Evolutionary conservation across 1,140 invertebrate genomes (phyloP), one percentile per base, ranked within the genome.

Genomic region (Elymnias hypermnestra): DNA sequence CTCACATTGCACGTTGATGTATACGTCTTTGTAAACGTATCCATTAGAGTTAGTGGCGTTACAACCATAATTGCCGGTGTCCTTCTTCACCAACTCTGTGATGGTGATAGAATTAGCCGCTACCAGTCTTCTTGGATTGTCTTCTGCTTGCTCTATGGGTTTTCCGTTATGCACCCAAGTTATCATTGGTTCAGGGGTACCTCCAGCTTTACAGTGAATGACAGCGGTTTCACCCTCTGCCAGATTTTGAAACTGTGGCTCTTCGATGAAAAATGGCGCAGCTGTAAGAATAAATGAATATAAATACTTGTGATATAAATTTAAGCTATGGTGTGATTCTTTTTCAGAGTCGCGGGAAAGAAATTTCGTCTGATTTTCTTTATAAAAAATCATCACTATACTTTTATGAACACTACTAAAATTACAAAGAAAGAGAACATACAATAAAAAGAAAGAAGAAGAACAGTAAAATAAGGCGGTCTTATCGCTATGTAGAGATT

Each of bases 1-100:
- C 79, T 83, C 44, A 83, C 79, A 92, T 57, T 97, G 87, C 4
- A 99, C 98, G 87, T 99, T 99, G 3, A 99, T 91, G 70, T 96
- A 99, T 26, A 98, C 95, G 89, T 99, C 97, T 72, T 97, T 96
- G 87, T 98, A 99, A 7, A 98, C 95, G 83, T 99, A 99, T 18
- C 98, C 98, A 56, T 97, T 89, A n/a, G 93, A 94, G 81, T 99
- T 99, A 47, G 97, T 98, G 0, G 97, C 98, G 87, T 99, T 99
- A 85, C 98, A 99, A 33, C 98, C 97, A 71, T 98, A 97, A 82
- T 99, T 98, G 46, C 96, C 97, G 3, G 97, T 98, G 81, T 99
- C 98, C 25, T 90, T 89, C 77, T 97, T 97, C 9, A 89, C 88
- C 10, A 99, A 84, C 58, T 94, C 92, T 7, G 91, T 89, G 51